Evolutionary conservation across 2,888 invertebrate species (phyloP).

Genomic region (Metellina segmentata): DNA sequence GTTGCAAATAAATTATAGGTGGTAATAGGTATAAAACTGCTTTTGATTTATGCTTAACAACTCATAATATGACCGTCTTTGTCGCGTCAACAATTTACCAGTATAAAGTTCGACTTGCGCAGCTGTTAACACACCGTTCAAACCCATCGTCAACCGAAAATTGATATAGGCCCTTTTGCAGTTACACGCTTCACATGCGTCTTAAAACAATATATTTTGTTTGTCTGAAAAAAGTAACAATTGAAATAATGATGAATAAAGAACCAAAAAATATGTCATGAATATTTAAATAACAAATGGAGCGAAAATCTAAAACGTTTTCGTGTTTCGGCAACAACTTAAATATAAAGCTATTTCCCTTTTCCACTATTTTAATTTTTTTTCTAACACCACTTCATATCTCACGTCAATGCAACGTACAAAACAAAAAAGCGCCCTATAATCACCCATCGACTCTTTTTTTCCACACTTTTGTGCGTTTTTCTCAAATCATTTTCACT

Average conservation of each 20-base stretch:
- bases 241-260: neutral
- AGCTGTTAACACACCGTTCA: too few relatives aligned
- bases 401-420: neutral
- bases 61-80: too few relatives aligned
- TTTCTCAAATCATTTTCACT: constrained; percentile 10
- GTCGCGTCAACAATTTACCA: too few relatives aligned
- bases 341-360: neutral
- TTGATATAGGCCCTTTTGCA: too few relatives aligned
- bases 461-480: neutral
- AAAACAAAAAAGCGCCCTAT: constrained; percentile 9
- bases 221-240: neutral
- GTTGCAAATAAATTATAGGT: too few relatives aligned
- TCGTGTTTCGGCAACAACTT: neutral
- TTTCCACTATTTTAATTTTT: neutral
- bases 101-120: too few relatives aligned
- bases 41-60: too few relatives aligned
- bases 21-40: too few relatives aligned
- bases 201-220: too few relatives aligned
- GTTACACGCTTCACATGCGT: too few relatives aligned
- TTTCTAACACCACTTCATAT: neutral
- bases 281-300: neutral
- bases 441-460: neutral
- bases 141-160: too few relatives aligned
- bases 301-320: neutral
- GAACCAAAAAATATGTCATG: neutral